Evolutionary conservation across 2,797 vertebrate species (phyloP), one percentile per base, ranked within the genome.

Genomic region (Bufotes viridis): DNA sequence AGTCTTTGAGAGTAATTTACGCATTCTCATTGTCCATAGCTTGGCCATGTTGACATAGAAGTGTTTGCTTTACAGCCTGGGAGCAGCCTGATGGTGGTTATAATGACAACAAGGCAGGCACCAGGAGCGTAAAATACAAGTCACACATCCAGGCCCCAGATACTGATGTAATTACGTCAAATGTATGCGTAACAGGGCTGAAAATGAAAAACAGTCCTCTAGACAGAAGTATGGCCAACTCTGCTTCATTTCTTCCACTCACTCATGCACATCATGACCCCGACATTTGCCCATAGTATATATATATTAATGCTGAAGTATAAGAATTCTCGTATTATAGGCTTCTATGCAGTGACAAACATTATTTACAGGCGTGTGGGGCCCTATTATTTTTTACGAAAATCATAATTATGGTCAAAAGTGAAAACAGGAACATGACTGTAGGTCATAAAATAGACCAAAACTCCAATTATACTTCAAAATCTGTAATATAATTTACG

Each of bases 51-150:
- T 88, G 82, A 84, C 63, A 79, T 17, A 80, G 51, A n/a, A 24
- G 29, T 70, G 76, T 85, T 88, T 88, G 82, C 55, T 53, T 85
- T 13, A 7, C 22, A n/a, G 51, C 13, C 87, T 9, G 55, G 55
- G 65, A 85, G 34, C 24, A 80, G 82, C 72, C 67, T n/a, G 65
- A 69, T 85, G 14, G 51, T 24, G 72, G 51, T 26, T 58, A 69
- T 70, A 58, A 70, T 49, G 75, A 88, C 57, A 84, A 78, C 58
- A 81, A 17, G 34, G 42, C 57, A 18, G 75, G 61, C 87, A 53
- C 81, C 63, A 88, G 69, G n/a, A 63, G 49, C 81, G n/a, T 70
- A 24, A 26, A 58, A 3, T 24, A 1, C 26, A 9, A 7, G 53
- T 51, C 13, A 13, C 24, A 72, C 55, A 60, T 22, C 58, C 70